Base-by-base conservation (phyloP, 1,140 invertebrate genomes). In the Amphibalanus amphitrite region DNA sequence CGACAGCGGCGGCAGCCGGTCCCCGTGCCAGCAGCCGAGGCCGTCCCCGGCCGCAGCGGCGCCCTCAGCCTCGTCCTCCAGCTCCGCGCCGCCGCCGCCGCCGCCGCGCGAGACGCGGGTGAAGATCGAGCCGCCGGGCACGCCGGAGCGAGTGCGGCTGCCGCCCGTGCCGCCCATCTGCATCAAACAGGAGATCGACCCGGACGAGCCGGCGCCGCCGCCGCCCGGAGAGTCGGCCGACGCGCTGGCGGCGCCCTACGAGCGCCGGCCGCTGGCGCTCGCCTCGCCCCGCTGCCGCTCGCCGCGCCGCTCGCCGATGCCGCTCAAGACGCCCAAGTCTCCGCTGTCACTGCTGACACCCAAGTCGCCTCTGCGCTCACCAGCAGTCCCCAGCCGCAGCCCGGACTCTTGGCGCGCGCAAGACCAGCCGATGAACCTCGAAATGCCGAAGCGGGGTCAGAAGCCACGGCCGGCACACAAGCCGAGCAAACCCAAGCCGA, bases 401-500 rank as follows among this genome's bases (percentile, higher is more conserved):
- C 47, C 47, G 1, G 47, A 59, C 47, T 59, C 33, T 4, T 38
- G 47, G 47, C 47, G 47, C 47, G 47, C 47, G 13, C 47, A 59
- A 20, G 47, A 59, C 1, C 71, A 71, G 28, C 71, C 71, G 26
- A 71, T 71, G 40, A 71, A 71, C 64, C 67, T 71, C 13, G 71
- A 71, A 13, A 71, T 59, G 47, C 47, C 47, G 47, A 59, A 59
- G 47, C 47, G 47, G 10, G 47, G 47, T 20, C 47, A 13, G 13
- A 59, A 59, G 47, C 47, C 47, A 20, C 6, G 47, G 20, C 47
- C 47, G 47, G 47, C 47, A 20, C 47, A 59, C 47, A 59, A 20
- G 47, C 47, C 47, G 65, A 67, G 26, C 47, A 76, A 76, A 69
- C 75, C 76, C 20, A 75, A 75, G 64, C 76, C 76, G 0, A 76